phyloP scores from a whole-genome alignment of 2,113 vertebrate species.

The Arvicanthis niloticus region DNA sequence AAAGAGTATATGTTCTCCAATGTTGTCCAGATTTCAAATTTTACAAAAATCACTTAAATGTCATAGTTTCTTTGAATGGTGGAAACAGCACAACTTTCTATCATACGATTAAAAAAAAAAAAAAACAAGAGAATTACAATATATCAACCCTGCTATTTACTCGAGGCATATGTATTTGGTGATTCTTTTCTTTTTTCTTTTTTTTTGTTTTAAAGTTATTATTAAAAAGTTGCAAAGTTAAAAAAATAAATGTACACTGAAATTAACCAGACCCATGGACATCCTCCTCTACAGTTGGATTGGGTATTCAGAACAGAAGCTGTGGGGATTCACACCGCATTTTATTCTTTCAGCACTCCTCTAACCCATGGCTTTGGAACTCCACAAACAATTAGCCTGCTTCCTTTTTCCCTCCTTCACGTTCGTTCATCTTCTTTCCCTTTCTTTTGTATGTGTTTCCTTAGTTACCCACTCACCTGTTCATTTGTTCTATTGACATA shows the following conservation, averaged over 20 bases:
- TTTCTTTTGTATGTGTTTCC: neutral
- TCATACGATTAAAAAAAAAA: neutral
- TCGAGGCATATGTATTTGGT: neutral
- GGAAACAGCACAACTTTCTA: neutral
- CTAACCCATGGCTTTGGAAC: neutral
- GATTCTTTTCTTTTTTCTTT: neutral
- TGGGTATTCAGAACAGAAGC: neutral
- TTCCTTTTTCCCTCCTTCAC: neutral
- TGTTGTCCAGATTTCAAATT: conserved; percentile 21
- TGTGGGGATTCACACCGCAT: neutral
- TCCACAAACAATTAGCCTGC: neutral
- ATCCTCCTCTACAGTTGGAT: neutral
- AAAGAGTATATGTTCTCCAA: conserved; percentile 7
- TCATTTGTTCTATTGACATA: neutral
- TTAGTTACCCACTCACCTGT: neutral
- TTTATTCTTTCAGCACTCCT: no score
- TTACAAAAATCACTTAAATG: neutral
- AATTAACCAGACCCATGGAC: no score
- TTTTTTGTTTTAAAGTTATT: neutral
- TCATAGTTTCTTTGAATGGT: neutral
- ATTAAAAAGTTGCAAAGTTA: neutral
- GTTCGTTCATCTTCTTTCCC: neutral
- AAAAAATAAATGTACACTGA: neutral
- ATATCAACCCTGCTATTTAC: neutral
- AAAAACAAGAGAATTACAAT: conserved; percentile 4